Conservation (phyloP, 2,113 vertebrate genomes). For the Pedionomus torquatus region DNA sequence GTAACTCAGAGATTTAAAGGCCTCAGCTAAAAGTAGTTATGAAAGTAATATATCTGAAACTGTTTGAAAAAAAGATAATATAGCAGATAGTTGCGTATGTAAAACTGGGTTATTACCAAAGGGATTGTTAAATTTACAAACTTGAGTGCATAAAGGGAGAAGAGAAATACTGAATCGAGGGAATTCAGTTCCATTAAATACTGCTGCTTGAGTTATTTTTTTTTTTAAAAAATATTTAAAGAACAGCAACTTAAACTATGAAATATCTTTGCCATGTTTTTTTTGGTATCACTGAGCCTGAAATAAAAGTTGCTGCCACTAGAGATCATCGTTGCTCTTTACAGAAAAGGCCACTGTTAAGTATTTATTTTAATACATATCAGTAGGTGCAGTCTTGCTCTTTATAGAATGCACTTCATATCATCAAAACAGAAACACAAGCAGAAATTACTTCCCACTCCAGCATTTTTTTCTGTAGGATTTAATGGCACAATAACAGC, state of each 20-base stretch:
- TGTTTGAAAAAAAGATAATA: background rate
- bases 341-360: background rate
- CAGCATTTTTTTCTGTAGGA: background rate
- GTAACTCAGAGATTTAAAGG: background rate
- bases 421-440: background rate
- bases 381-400: background rate
- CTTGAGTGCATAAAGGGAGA: background rate
- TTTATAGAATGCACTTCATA: background rate
- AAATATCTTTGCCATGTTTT: background rate
- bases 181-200: background rate
- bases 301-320: constrained; percentile 66
- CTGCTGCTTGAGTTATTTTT: rapidly evolving
- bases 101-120: background rate
- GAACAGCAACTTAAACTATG: background rate
- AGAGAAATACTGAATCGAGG: background rate
- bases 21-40: background rate
- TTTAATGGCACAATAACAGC: background rate
- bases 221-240: background rate
- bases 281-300: background rate
- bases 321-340: constrained; percentile 75
- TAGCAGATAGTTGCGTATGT: background rate
- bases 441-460: background rate
- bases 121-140: background rate
- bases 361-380: background rate
- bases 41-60: background rate